phyloP scores from a whole-genome alignment of 2,113 vertebrate genomes.

The Myotis lucifugus region DNA sequence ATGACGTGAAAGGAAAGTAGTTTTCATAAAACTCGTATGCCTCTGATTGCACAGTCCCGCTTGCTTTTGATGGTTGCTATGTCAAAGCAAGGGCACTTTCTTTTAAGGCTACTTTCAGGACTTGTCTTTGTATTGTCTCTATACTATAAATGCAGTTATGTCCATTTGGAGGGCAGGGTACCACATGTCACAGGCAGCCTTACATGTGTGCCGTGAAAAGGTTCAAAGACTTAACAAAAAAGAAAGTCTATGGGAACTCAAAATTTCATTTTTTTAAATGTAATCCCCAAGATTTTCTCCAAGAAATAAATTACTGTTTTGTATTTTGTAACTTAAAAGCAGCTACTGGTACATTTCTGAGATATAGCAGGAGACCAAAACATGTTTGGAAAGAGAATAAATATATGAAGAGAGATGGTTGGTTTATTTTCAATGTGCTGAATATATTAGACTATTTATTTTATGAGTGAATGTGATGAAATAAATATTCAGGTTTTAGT shows the following conservation, averaged over 20 bases:
- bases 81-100: slow-evolving; percentile 85
- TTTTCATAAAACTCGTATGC: slow-evolving; percentile 82
- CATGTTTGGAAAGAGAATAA: slow-evolving; percentile 85
- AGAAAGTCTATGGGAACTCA: slow-evolving; percentile 80
- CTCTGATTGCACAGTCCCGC: slow-evolving; percentile 85
- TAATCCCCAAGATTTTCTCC: slow-evolving; percentile 85
- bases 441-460: slow-evolving; percentile 87
- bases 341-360: slow-evolving; percentile 84
- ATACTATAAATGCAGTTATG: slow-evolving; percentile 76
- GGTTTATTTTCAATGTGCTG: slow-evolving; percentile 84
- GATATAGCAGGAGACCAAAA: slow-evolving; percentile 86
- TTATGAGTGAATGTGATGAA: slow-evolving; percentile 84
- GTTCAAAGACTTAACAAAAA: slow-evolving; percentile 74
- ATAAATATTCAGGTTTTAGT: slow-evolving; percentile 82
- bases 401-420: slow-evolving; percentile 84
- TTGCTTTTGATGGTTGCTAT: slow-evolving; percentile 79
- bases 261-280: slow-evolving; percentile 84
- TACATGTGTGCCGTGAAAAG: slow-evolving; percentile 83
- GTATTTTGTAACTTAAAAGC: slow-evolving; percentile 85
- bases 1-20: slow-evolving; percentile 76
- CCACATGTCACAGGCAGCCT: slow-evolving; percentile 84
- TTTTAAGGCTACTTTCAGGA: slow-evolving; percentile 83
- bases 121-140: slow-evolving; percentile 84
- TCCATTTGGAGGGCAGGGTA: slow-evolving; percentile 84
- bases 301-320: slow-evolving; percentile 81